These are phyloP conservation scores for Sebastiscus tertius DNA, from an alignment of 2,797 vertebrate species.

Conservation along the genomic window DNA sequence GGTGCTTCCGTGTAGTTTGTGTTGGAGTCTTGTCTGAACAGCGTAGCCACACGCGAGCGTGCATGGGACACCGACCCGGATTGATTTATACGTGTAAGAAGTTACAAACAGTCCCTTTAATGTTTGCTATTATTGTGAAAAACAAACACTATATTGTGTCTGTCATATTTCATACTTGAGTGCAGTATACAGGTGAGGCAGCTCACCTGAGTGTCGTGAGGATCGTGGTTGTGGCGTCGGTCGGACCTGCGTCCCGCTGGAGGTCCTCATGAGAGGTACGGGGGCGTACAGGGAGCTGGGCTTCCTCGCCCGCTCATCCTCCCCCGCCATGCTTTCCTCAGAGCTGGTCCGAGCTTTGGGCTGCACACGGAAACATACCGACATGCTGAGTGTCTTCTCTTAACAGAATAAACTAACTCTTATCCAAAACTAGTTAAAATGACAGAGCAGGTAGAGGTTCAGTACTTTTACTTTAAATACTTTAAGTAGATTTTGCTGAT, in stretches of 20 bases:
- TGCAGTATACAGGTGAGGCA: no score
- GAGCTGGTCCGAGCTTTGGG: constrained; percentile 87
- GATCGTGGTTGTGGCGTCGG: constrained; percentile 51
- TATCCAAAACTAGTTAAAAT: neutral
- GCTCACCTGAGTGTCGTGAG: constrained; percentile 84
- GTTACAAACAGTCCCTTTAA: no score
- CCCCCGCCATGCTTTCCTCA: constrained; percentile 80
- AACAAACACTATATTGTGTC: no score
- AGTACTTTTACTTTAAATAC: neutral
- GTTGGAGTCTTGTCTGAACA: no score
- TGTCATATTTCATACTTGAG: no score
- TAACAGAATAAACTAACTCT: neutral
- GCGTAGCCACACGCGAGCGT: no score
- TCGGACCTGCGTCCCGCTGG: constrained; percentile 82
- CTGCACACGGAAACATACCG: constrained; percentile 59
- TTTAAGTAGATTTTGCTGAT: neutral
- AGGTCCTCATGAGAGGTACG: constrained; percentile 80
- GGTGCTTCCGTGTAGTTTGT: no score
- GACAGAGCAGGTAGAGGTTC: neutral
- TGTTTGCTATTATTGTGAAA: no score
- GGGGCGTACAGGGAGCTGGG: constrained; percentile 44
- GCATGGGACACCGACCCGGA: no score
- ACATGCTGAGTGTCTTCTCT: neutral
- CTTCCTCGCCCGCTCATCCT: constrained; percentile 70
- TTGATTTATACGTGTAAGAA: no score